phyloP scores from a whole-genome alignment of 2,888 invertebrate genomes.

The Cantharis rufa region DNA sequence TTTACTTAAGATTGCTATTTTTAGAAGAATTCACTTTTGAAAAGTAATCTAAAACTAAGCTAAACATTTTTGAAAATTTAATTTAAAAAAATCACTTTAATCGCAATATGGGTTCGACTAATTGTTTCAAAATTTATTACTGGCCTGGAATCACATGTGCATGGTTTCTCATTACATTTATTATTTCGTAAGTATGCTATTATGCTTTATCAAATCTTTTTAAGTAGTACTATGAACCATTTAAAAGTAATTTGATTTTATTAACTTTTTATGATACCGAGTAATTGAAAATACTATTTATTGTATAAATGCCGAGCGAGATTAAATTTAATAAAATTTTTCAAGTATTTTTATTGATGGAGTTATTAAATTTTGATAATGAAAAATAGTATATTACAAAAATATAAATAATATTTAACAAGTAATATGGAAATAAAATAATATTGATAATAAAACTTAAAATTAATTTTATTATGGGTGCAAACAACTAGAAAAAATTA shows the following conservation, averaged over 20 bases:
- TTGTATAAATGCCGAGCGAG: too few species aligned
- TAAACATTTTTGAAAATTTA: background rate
- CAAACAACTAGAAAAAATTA: background rate
- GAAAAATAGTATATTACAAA: background rate
- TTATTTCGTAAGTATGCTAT: constrained; percentile 20
- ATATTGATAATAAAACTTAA: background rate
- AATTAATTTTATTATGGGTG: background rate
- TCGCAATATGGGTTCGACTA: background rate
- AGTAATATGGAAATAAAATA: background rate
- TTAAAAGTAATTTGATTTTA: background rate
- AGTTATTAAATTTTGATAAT: background rate
- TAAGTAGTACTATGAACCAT: background rate
- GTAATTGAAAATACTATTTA: too few species aligned
- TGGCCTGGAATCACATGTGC: constrained; percentile 7
- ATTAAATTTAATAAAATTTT: too few species aligned
- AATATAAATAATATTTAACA: too few species aligned
- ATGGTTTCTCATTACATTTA: constrained; percentile 22
- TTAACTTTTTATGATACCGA: background rate
- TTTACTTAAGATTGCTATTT: background rate
- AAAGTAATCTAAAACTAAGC: background rate
- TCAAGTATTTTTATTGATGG: background rate
- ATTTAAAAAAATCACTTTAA: background rate
- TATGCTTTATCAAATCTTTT: background rate
- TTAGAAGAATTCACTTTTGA: background rate
- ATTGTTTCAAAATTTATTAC: constrained; percentile 4